Base-by-base conservation (phyloP, 2,888 invertebrate species). In the Polyploca ridens region DNA sequence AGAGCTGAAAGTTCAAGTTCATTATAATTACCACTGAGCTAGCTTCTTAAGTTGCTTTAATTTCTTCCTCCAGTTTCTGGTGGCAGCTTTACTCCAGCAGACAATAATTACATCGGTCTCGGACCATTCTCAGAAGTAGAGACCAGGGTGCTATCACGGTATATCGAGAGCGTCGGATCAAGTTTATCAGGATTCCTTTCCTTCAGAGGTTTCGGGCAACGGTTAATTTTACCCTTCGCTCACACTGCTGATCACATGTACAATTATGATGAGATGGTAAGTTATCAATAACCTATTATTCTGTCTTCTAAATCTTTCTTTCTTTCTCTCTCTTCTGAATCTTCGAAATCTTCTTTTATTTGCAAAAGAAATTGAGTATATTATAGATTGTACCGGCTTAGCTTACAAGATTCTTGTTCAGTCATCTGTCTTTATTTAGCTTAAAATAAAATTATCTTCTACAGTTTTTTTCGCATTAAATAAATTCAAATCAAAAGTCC, bases 201-300 rank as follows among this genome's bases (percentile, higher is more conserved):
- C 0, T 95, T 96, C 72, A 95, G 96, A 74, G 94, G 95, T 0
- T 96, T 95, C 78, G 96, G 96, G 0, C 96, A 96, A 72, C 89
- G 90, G 11, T 78, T 96, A 27, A 78, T 96, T 8, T 88, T 95
- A 16, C 96, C 96, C 0, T 96, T 95, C 71, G 96, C 96, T 0
- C 94, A 95, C 63, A 82, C 86, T 0, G 83, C 80, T 0, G 84
- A 81, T 0, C 87, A 85, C 0, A 82, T 94, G 49, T 86, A 84
- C 5, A 95, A 96, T 74, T 94, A 94, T 63, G 64, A 89, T 69
- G 86, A 92, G 2, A 90, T 91, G 89, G 93, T 93, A 66, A 78
- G 83, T 68, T 35, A 14, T 62, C 2, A 41, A 2, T 13, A 13
- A 13, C 8, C 1, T 33, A 5, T 33, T 33, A 10, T 11, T n/a